Evolutionary conservation across 1,140 invertebrate species (phyloP).

Genomic region (Magallana ariakensis): DNA sequence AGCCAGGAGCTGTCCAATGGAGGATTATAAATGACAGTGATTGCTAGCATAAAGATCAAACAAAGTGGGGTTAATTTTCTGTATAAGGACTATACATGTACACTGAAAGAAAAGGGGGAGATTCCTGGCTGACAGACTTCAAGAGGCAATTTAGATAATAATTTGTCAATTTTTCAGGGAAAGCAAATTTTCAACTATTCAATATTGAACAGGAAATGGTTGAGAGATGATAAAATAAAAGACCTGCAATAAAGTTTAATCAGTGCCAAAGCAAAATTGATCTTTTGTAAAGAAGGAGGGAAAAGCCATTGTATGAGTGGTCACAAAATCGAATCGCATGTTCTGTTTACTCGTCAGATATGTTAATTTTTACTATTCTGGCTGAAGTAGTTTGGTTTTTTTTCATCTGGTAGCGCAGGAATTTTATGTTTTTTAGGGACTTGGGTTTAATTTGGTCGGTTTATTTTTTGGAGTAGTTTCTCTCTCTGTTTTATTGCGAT

Average conservation of each 20-base stretch:
- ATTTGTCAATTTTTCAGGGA: constrained; percentile 16
- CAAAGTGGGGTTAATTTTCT: constrained; percentile 20
- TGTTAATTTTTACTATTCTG: too few species aligned
- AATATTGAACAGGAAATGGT: constrained; percentile 38
- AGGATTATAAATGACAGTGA: constrained; percentile 17
- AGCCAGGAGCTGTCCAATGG: neutral
- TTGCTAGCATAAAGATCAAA: constrained; percentile 23
- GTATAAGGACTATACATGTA: neutral
- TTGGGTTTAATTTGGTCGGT: too few species aligned
- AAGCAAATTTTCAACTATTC: neutral
- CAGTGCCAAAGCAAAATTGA: neutral
- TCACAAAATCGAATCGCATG: too few species aligned
- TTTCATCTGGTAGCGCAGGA: too few species aligned
- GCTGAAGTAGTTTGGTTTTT: too few species aligned
- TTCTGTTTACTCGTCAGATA: too few species aligned
- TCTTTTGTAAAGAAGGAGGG: constrained; percentile 1
- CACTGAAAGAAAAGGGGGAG: neutral
- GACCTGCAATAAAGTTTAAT: neutral
- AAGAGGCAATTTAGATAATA: constrained; percentile 15
- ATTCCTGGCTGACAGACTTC: constrained; percentile 3
- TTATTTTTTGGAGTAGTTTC: too few species aligned
- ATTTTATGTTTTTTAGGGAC: too few species aligned
- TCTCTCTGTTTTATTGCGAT: too few species aligned
- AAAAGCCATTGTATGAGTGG: neutral
- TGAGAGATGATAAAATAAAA: constrained; percentile 5